Evolutionary conservation across 2,113 vertebrate genomes (phyloP).

Genomic region (Balaenoptera acutorostrata): DNA sequence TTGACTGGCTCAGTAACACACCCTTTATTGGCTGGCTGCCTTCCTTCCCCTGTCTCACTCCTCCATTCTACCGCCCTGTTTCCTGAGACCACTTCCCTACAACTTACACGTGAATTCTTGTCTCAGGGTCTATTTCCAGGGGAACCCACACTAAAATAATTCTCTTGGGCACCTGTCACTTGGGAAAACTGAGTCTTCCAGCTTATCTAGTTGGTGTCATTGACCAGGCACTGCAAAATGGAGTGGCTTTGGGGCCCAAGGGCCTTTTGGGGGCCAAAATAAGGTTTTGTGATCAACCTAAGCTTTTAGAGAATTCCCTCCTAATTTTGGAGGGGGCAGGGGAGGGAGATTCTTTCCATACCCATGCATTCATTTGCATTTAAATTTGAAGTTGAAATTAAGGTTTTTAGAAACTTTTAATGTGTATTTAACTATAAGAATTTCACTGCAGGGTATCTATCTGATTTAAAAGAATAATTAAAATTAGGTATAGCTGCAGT

Average conservation of each 20-base stretch:
- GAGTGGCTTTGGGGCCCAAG: background rate
- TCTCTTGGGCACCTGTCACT: background rate
- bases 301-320: background rate
- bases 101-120: background rate
- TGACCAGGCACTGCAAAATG: background rate
- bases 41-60: background rate
- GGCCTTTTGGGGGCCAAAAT: background rate
- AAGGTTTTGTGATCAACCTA: background rate
- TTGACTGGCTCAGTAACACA: background rate
- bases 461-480: conserved; percentile 96
- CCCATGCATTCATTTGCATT: conserved; percentile 81
- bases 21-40: background rate
- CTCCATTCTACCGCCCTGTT: background rate
- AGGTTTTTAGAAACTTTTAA: conserved; percentile 88
- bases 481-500: conserved; percentile 92
- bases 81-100: background rate
- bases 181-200: background rate
- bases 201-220: no score
- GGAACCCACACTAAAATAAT: background rate
- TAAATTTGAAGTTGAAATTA: conserved; percentile 83
- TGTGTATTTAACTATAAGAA: conserved; percentile 89
- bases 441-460: conserved; percentile 89
- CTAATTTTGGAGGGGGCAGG: conserved; percentile 35
- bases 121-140: background rate
- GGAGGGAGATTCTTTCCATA: conserved; percentile 8